phyloP scores from a whole-genome alignment of 2,113 vertebrate genomes.

The Pterophyllum scalare region DNA sequence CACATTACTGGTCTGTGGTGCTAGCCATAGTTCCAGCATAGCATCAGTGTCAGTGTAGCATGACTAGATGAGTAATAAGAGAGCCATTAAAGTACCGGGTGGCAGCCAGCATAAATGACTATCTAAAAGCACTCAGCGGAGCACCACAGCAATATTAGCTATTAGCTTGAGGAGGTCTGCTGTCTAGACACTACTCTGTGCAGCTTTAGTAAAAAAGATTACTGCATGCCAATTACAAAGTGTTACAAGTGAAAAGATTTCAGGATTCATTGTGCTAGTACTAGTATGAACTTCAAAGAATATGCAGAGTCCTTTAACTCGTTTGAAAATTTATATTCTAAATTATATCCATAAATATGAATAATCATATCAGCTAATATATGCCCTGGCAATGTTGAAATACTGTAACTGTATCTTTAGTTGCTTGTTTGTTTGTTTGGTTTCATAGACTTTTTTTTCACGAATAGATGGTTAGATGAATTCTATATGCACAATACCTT shows the following conservation, averaged over 20 bases:
- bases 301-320: not conserved
- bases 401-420: too few species aligned
- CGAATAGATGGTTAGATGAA: too few species aligned
- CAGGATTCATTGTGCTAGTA: not conserved
- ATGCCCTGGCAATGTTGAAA: too few species aligned
- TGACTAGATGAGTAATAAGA: constrained; percentile 61
- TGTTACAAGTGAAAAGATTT: constrained; percentile 1
- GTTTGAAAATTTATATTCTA: too few species aligned
- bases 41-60: constrained; percentile 43
- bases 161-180: constrained; percentile 58
- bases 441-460: too few species aligned
- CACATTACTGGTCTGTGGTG: constrained; percentile 33
- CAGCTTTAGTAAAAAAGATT: constrained; percentile 32
- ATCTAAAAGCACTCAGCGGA: constrained; percentile 59
- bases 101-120: constrained; percentile 57
- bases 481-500: not conserved
- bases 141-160: constrained; percentile 52
- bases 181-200: constrained; percentile 15
- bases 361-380: too few species aligned
- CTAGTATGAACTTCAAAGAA: not conserved
- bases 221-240: constrained; percentile 39
- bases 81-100: constrained; percentile 41
- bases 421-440: too few species aligned
- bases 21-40: constrained; percentile 27
- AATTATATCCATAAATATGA: too few species aligned